Conservation (phyloP, 2,888 invertebrate species). For the Ypsolopha scabrella region DNA sequence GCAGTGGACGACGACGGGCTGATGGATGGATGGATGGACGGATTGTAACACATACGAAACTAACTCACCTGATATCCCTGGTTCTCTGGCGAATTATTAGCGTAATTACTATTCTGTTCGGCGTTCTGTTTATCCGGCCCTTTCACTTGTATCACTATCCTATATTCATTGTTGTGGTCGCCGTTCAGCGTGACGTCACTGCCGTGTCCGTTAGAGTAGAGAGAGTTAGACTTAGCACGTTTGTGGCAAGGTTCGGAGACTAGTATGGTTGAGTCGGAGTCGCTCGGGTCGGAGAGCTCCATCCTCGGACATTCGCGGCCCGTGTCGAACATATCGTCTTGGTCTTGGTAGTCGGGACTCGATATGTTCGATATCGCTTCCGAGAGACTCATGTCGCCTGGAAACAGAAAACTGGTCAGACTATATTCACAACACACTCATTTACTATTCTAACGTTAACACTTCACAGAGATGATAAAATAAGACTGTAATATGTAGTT, state of each 20-base stretch:
- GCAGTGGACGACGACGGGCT: no score
- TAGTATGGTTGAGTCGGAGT: conserved; percentile 89
- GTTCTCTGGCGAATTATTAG: conserved; percentile 66
- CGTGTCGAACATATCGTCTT: conserved; percentile 84
- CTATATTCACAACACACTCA: no score
- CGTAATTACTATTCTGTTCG: conserved; percentile 47
- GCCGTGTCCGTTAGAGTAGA: conserved; percentile 59
- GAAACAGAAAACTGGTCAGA: conserved; percentile 12
- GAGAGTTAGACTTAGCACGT: conserved; percentile 54
- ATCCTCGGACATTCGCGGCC: conserved; percentile 83
- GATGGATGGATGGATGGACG: no score
- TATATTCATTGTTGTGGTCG: conserved; percentile 65
- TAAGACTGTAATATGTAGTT: no score
- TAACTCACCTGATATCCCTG: conserved; percentile 69
- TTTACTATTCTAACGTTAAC: no score
- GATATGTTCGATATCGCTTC: conserved; percentile 92
- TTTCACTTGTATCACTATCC: conserved; percentile 85
- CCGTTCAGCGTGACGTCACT: conserved; percentile 72
- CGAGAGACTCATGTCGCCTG: conserved; percentile 84
- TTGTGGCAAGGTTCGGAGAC: conserved; percentile 82
- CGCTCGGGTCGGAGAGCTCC: conserved; percentile 90
- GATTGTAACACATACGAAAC: conserved; percentile 6
- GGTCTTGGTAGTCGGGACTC: conserved; percentile 91
- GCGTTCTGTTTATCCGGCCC: conserved; percentile 48
- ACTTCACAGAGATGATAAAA: no score